Base-by-base conservation (phyloP, 1,140 invertebrate species). In the Hycleus cichorii region DNA sequence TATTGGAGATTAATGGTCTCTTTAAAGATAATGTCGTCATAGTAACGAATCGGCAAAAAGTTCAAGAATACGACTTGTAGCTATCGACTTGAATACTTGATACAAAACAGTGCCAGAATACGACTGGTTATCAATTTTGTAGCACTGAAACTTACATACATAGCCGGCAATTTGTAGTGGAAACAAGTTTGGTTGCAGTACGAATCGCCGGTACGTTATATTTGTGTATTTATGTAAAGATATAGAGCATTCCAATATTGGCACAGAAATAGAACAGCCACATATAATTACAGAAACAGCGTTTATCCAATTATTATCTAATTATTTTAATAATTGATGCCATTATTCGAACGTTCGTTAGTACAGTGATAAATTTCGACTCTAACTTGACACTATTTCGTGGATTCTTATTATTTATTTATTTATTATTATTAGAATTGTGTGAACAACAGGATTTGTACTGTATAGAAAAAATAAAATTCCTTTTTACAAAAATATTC, bases 161-260 rank as follows among this genome's bases (percentile, higher is more conserved):
- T 18, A 18, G 18, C 18, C 18, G 18, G 18, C 18, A 18, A 18
- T 18, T 18, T 18, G 18, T 18, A 18, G 18, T 18, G 18, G 18
- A 18, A 18, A 18, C 18, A 18, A 18, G 18, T 18, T 18, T 18
- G 18, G 18, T 2, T 18, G 18, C 18, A 18, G 18, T 18, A 18
- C 18, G 18, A 18, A 18, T 18, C 2, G 18, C 18, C 18, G 18
- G 18, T 18, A 32, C 46, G 32, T 40, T 10, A 24, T 42, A 51
- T 39, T 12, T 49, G 26, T 49, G n/a, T 49, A 49, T 39, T 11
- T 32, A 5, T 32, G 7, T 32, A 32, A 7, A 40, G 38, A 42
- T 7, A 6, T 9, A 53, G 51, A 53, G 46, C 51, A 53, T 53
- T 53, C 51, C 51, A 53, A 53, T 53, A 53, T 53, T 53, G 51